Percentiles rank a stretch among this genome's conserved stretches.
Conservation (phyloP, 1,140 invertebrate genomes). For the Piezodorus guildinii region DNA sequence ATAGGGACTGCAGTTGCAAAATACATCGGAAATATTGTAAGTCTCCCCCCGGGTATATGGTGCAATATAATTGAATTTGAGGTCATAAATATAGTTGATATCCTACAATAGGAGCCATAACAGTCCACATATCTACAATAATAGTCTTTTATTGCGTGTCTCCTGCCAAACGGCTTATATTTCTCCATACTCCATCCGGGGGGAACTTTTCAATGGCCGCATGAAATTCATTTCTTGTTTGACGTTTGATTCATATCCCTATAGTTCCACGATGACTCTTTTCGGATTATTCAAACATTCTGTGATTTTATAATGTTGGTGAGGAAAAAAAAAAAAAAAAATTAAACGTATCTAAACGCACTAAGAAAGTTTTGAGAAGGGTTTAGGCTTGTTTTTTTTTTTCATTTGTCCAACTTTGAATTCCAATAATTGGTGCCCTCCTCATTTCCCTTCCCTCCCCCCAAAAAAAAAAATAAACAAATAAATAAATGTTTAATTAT, state of each 20-base stretch:
- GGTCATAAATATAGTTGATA: conserved; percentile 4
- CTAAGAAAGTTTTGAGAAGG: too few relatives aligned
- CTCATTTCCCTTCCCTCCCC: too few relatives aligned
- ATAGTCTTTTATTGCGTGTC: conserved; percentile 1
- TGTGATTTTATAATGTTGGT: background rate
- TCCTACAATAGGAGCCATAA: conserved; percentile 2
- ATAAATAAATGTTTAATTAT: too few relatives aligned
- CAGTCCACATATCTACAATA: conserved; percentile 1
- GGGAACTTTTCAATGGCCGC: background rate
- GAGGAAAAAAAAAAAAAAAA: too few relatives aligned
- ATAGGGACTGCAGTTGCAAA: background rate
- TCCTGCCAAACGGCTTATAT: background rate
- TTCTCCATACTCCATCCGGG: background rate
- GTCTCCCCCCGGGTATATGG: background rate
- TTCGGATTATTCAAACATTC: conserved; percentile 6
- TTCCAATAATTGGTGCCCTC: too few relatives aligned
- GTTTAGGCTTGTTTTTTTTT: too few relatives aligned
- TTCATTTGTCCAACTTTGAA: too few relatives aligned
- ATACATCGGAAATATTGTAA: background rate
- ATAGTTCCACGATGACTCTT: background rate
- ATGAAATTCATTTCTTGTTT: conserved; percentile 14
- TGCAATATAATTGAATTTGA: conserved; percentile 1
- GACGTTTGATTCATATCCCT: background rate
- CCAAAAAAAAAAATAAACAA: too few relatives aligned
- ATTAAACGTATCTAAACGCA: too few relatives aligned